Evolutionary conservation across 2,888 invertebrate genomes (phyloP), one percentile per base, ranked within the genome.

Genomic region (Sericinus montela): DNA sequence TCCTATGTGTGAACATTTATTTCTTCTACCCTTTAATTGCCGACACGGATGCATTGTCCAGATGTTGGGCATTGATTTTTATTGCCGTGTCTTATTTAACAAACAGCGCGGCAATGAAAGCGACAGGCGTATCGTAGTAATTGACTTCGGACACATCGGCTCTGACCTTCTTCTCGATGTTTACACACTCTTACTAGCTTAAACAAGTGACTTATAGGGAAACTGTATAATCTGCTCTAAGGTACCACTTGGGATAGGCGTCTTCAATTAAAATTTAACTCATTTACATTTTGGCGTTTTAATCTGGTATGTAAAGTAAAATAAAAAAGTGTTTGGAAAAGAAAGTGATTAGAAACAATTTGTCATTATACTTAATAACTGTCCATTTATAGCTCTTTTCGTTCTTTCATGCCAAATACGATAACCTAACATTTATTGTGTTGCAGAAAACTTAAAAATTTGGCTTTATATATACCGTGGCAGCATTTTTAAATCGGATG

Each of bases 401-500:
- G n/a, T n/a, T n/a, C n/a, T n/a, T n/a, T n/a, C n/a, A n/a, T n/a
- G n/a, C n/a, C n/a, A n/a, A n/a, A n/a, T n/a, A n/a, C n/a, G n/a
- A n/a, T n/a, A n/a, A n/a, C n/a, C n/a, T n/a, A n/a, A n/a, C n/a
- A n/a, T n/a, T n/a, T n/a, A n/a, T n/a, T n/a, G n/a, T n/a, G n/a
- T n/a, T n/a, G n/a, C n/a, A n/a, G n/a, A n/a, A n/a, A n/a, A n/a
- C n/a, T n/a, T n/a, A n/a, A n/a, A n/a, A n/a, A n/a, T n/a, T n/a
- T n/a, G n/a, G n/a, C n/a, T n/a, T n/a, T n/a, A n/a, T n/a, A n/a
- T n/a, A n/a, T n/a, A n/a, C n/a, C n/a, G n/a, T n/a, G n/a, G n/a
- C 51, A 53, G 53, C 53, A 51, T 59, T 56, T 58, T 57, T 40
- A 61, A 61, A 56, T 58, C 52, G 52, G 42, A 37, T 39, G n/a